phyloP scores from a whole-genome alignment of 2,113 vertebrate genomes.

The Hystrix brachyura region DNA sequence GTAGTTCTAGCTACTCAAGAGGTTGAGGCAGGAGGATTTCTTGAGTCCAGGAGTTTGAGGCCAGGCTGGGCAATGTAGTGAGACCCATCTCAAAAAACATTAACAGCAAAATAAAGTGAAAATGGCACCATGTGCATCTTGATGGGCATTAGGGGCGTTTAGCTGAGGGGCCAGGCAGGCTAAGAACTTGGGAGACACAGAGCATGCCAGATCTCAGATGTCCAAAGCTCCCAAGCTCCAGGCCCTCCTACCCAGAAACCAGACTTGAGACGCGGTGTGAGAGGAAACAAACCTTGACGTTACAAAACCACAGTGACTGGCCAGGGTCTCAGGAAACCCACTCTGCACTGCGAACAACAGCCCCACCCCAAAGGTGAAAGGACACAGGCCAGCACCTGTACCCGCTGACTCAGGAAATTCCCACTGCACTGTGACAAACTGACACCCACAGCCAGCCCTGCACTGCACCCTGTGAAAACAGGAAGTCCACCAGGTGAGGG shows the following conservation, averaged over 20 bases:
- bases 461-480: not conserved
- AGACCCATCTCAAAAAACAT: not conserved
- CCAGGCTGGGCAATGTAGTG: not conserved
- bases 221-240: accelerated
- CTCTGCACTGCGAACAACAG: accelerated
- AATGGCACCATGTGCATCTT: not conserved
- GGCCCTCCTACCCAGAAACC: not conserved
- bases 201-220: accelerated
- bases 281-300: accelerated
- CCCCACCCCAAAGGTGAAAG: not conserved
- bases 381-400: accelerated
- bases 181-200: accelerated
- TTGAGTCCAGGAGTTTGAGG: not conserved
- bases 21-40: not conserved
- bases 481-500: not conserved
- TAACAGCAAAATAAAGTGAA: not conserved
- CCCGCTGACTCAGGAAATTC: accelerated
- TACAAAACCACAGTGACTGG: not conserved
- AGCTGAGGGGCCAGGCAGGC: not conserved
- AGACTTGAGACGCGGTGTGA: not conserved
- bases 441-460: not conserved
- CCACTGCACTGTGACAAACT: accelerated
- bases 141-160: not conserved
- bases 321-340: not conserved
- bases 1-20: not conserved